Evolutionary conservation across 2,113 vertebrate genomes (phyloP), one percentile per base, ranked within the genome.

Genomic region (Alligator sinensis): DNA sequence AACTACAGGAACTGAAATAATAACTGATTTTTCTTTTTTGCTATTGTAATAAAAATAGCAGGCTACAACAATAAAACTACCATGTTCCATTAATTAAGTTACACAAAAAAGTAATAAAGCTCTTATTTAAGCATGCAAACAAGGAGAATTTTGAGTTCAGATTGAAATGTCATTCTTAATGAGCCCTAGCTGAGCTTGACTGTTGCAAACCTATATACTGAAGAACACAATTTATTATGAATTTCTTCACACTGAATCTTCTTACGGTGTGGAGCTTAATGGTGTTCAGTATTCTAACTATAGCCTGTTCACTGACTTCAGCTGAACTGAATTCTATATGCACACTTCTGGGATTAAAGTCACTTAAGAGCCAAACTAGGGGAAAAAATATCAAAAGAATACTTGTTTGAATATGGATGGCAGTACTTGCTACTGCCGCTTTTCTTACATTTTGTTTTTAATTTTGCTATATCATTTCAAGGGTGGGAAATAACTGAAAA

Each of bases 21-120:
- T 80, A 91, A 63, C 22, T 21, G 12, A 27, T 59, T 61, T 28
- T 61, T 79, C 4, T 34, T 38, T 87, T 91, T 90, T 89, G 16
- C 81, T 89, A 47, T 94, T 82, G 17, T 77, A 89, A 86, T 95
- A 95, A 94, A 97, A 96, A 94, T 74, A 91, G 80, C 80, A 95
- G 80, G 85, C 27, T 77, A 70, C 60, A 89, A 89, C 30, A 95
- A 81, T 93, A 90, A 94, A 91, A n/a, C 2, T 7, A 54, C 15
- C 87, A 4, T 83, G 91, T 47, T 84, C 77, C 22, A 72, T 82
- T 80, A 85, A 90, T 66, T 83, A 90, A 88, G 82, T 84, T 66
- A 82, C 92, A 93, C 4, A 19, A 80, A 87, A 91, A 16, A 72
- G 14, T 60, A 63, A 25, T 88, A 88, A 89, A 55, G 4, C 2